Conservation (phyloP, 2,888 invertebrate species). For the Dyspetes luteomarginatus region DNA sequence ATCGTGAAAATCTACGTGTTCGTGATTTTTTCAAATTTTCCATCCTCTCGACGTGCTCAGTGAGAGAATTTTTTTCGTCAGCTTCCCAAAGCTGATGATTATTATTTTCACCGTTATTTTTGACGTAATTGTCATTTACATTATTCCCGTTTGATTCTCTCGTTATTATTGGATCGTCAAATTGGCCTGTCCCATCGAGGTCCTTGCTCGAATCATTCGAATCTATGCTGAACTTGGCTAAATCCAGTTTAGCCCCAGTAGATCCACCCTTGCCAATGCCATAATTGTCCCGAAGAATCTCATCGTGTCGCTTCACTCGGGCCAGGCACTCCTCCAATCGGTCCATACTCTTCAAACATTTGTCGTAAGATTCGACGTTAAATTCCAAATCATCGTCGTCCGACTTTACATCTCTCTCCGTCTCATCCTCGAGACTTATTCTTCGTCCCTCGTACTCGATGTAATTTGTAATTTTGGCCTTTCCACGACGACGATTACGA, state of each 20-base stretch:
- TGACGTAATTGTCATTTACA: neutral
- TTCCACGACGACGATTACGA: constrained; percentile 40
- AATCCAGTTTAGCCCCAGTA: constrained; percentile 77
- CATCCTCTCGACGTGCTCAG: neutral
- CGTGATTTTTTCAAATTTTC: constrained; percentile 30
- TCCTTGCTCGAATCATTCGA: constrained; percentile 26
- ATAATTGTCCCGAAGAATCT: constrained; percentile 72
- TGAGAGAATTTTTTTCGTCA: neutral
- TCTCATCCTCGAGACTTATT: constrained; percentile 66
- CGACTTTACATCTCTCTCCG: constrained; percentile 54
- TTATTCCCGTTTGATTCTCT: constrained; percentile 1
- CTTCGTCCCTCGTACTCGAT: constrained; percentile 64
- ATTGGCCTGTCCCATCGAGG: neutral
- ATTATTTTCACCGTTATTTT: constrained; percentile 24
- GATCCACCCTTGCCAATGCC: constrained; percentile 71
- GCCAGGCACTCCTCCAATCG: constrained; percentile 75
- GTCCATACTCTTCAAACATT: constrained; percentile 74
- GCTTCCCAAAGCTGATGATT: neutral
- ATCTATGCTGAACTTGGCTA: constrained; percentile 74
- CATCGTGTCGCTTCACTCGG: constrained; percentile 72
- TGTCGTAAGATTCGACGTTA: constrained; percentile 73
- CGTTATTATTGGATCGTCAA: constrained; percentile 1
- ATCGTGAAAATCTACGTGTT: constrained; percentile 56
- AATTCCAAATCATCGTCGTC: constrained; percentile 54
- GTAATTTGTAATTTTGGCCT: constrained; percentile 61